Percentiles rank a stretch among this genome's conserved stretches.
Evolutionary conservation across 2,113 vertebrate species (phyloP).

Genomic region (Dasyornis broadbenti): DNA sequence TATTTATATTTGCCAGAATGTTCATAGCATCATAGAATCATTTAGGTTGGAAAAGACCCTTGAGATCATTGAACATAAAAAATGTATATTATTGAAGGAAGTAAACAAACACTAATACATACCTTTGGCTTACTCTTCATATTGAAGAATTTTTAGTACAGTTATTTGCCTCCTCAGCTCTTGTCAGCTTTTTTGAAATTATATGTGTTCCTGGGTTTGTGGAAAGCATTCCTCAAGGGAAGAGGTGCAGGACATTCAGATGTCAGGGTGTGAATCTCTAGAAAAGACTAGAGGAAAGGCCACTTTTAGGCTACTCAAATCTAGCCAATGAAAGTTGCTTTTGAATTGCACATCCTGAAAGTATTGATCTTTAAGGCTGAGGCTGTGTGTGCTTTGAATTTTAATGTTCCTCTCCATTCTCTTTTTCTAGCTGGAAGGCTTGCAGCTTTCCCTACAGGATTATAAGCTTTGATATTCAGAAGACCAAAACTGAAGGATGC

Average conservation of each 20-base stretch:
- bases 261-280: background rate
- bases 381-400: background rate
- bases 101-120: background rate
- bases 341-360: background rate
- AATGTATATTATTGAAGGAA: background rate
- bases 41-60: background rate
- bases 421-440: constrained; percentile 66
- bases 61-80: background rate
- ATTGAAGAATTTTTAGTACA: background rate
- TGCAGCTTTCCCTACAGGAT: constrained; percentile 4
- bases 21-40: background rate
- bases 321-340: background rate
- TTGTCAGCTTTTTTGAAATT: background rate
- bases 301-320: background rate
- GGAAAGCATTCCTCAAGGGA: background rate
- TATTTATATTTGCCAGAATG: background rate
- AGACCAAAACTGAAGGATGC: constrained; percentile 81
- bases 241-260: background rate
- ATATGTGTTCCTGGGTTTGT: background rate
- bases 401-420: constrained; percentile 15
- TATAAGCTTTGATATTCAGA: constrained; percentile 54
- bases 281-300: background rate
- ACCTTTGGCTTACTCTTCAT: background rate
- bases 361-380: background rate
- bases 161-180: background rate